Percentiles rank a stretch among this genome's conserved stretches.
Evolutionary conservation across 2,888 invertebrate genomes (phyloP).

Genomic region (Drymonia ruficornis): DNA sequence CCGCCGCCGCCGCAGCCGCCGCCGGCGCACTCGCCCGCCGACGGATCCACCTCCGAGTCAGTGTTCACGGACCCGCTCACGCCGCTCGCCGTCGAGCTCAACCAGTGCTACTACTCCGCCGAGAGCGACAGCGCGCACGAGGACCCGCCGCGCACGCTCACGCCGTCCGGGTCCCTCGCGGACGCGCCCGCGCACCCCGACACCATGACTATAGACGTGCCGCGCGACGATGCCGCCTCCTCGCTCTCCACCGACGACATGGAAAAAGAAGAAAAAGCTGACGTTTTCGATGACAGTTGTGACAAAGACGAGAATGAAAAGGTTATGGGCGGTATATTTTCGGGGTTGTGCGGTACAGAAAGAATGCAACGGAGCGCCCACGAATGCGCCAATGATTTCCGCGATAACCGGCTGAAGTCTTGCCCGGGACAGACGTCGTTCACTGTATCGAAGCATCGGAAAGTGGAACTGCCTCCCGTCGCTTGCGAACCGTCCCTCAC

Average conservation of each 20-base stretch:
- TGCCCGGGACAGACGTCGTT: slow-evolving; percentile 80
- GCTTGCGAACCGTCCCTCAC: slow-evolving; percentile 63
- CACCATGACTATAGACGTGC: slow-evolving; percentile 59
- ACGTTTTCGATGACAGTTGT: slow-evolving; percentile 69
- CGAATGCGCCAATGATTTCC: slow-evolving; percentile 75
- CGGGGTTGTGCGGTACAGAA: slow-evolving; percentile 55
- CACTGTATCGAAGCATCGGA: slow-evolving; percentile 85
- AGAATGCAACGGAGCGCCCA: slow-evolving; percentile 56
- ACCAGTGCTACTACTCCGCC: slow-evolving; percentile 86
- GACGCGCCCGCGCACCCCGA: slow-evolving; percentile 40
- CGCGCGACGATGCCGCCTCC: slow-evolving; percentile 68
- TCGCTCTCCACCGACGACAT: slow-evolving; percentile 56
- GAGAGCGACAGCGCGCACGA: slow-evolving; percentile 83
- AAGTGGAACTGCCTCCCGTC: slow-evolving; percentile 85
- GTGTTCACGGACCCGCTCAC: slow-evolving; percentile 90
- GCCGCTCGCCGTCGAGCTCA: slow-evolving; percentile 86
- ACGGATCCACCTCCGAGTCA: slow-evolving; percentile 88
- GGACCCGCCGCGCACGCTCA: slow-evolving; percentile 63
- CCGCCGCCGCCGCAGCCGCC: slow-evolving; percentile 45
- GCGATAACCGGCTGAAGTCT: slow-evolving; percentile 74
- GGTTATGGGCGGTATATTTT: slow-evolving; percentile 75
- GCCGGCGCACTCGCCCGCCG: slow-evolving; percentile 72
- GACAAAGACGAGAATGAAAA: slow-evolving; percentile 72
- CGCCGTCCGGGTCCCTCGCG: slow-evolving; percentile 47
- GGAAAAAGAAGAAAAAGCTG: slow-evolving; percentile 73